Conservation (phyloP, 2,113 vertebrate species). For the Origma solitaria region DNA sequence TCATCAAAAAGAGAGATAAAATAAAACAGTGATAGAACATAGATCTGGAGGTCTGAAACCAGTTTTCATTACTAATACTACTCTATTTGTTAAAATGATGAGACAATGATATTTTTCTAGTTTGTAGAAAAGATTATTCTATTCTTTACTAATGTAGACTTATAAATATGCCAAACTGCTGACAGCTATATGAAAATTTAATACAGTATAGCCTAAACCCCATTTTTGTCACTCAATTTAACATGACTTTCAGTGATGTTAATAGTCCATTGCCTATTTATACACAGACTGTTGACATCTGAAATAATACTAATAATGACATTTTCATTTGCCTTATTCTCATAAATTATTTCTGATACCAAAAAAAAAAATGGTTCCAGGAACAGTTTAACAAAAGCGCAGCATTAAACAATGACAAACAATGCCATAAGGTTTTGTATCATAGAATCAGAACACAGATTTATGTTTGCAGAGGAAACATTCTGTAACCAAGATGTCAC, state of each 20-base stretch:
- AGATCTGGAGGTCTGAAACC: background rate
- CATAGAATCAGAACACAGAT: background rate
- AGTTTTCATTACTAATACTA: slow-evolving; percentile 6
- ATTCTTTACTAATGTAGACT: slow-evolving; percentile 2
- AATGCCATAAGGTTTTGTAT: background rate
- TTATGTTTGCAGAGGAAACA: background rate
- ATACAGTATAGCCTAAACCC: background rate
- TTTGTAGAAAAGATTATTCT: slow-evolving; percentile 6
- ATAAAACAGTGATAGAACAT: background rate
- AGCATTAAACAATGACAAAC: background rate
- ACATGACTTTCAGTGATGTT: background rate
- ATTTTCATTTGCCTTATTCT: background rate
- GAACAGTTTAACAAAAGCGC: background rate
- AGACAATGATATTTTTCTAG: background rate
- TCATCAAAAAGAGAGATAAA: background rate
- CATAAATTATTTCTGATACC: background rate
- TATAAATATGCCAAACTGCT: slow-evolving; percentile 37
- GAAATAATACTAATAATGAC: slow-evolving; percentile 5
- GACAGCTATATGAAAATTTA: slow-evolving; percentile 35
- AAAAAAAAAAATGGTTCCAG: background rate
- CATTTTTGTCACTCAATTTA: slow-evolving; percentile 39
- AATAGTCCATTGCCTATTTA: slow-evolving; percentile 23
- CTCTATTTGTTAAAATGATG: background rate
- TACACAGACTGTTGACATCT: background rate
- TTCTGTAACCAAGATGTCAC: background rate